Percentiles rank a stretch among this genome's conserved stretches.
phyloP scores from a whole-genome alignment of 2,888 invertebrate genomes.

The Eupithecia pulchellata region DNA sequence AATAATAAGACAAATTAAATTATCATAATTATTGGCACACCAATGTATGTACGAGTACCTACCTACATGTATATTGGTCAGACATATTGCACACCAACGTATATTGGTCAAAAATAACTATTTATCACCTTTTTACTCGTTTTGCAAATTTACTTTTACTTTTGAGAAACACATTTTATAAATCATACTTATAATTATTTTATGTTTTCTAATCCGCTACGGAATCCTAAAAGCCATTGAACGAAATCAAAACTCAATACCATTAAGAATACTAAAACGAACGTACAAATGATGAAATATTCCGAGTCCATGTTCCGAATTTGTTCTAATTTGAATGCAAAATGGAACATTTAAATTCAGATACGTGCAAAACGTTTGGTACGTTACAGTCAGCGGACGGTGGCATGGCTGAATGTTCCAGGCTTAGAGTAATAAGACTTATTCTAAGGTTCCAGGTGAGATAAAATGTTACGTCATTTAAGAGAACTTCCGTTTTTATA shows the following conservation, averaged over 20 bases:
- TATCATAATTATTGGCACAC: too few species aligned
- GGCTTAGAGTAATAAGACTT: too few species aligned
- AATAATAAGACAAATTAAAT: not conserved
- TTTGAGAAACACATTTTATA: too few species aligned
- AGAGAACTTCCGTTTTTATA: not conserved
- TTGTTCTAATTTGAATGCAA: constrained; percentile 71
- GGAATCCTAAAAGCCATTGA: not conserved
- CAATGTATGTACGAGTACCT: too few species aligned
- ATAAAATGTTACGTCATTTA: not conserved
- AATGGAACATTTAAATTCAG: constrained; percentile 63
- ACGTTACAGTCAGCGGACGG: constrained; percentile 7
- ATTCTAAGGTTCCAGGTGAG: not conserved
- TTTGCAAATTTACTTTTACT: too few species aligned
- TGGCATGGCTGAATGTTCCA: constrained; percentile 6
- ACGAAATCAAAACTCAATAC: constrained; percentile 20
- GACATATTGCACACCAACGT: too few species aligned
- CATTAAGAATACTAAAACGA: constrained; percentile 31
- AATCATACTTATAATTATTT: too few species aligned
- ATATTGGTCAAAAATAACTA: too few species aligned
- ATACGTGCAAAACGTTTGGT: constrained; percentile 49
- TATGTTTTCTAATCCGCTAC: not conserved
- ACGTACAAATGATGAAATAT: constrained; percentile 46
- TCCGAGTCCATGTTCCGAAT: constrained; percentile 44
- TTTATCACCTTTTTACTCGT: too few species aligned
- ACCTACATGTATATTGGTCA: too few species aligned